Conservation (phyloP, 2,888 invertebrate genomes). For the Busseola fusca region DNA sequence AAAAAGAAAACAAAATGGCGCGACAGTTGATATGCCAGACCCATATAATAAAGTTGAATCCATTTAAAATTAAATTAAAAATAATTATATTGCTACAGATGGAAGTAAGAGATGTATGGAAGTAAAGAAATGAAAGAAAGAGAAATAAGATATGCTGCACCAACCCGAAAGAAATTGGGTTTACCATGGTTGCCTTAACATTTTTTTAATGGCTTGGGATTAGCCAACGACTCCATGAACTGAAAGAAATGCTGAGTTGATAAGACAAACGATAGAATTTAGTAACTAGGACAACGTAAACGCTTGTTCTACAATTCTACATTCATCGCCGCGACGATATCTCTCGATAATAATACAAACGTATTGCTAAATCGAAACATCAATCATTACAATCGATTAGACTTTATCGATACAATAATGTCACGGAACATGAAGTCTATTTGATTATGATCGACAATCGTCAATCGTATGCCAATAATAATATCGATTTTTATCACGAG, state of each 20-base stretch:
- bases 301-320: slow-evolving; percentile 31
- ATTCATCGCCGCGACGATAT: slow-evolving; percentile 24
- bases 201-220: background rate
- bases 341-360: slow-evolving; percentile 41
- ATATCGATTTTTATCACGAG: slow-evolving; percentile 58
- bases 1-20: background rate
- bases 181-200: background rate
- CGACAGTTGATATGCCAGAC: background rate
- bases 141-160: background rate
- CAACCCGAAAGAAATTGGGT: too few species aligned
- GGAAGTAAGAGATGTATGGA: background rate
- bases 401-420: slow-evolving; percentile 52
- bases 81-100: background rate
- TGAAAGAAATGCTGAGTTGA: background rate
- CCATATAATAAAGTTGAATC: background rate
- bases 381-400: slow-evolving; percentile 53
- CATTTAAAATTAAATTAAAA: background rate
- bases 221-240: background rate
- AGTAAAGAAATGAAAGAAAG: background rate
- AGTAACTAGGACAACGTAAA: slow-evolving; percentile 28
- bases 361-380: slow-evolving; percentile 50
- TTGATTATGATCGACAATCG: slow-evolving; percentile 60
- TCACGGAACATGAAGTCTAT: slow-evolving; percentile 55
- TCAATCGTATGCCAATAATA: slow-evolving; percentile 56
- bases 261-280: slow-evolving; percentile 27